These are phyloP conservation scores for Dasysyrphus tricinctus DNA, from an alignment of 2,888 invertebrate species.

Conservation along the genomic window DNA sequence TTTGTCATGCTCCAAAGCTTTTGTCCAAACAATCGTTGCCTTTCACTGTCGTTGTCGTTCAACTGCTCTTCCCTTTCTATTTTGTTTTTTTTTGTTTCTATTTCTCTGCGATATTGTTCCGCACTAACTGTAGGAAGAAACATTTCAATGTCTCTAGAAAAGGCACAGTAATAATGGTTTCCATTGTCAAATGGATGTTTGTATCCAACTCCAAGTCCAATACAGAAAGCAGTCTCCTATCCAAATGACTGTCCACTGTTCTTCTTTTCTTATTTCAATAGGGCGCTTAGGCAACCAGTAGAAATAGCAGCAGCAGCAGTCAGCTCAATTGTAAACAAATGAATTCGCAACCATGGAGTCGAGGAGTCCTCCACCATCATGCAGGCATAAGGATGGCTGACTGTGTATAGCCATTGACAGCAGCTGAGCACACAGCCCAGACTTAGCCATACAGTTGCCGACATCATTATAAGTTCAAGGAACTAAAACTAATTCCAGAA, in stretches of 20 bases:
- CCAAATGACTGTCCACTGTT: slow-evolving; percentile 5
- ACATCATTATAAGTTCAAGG: slow-evolving; percentile 68
- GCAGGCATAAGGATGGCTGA: neutral
- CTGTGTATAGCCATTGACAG: slow-evolving; percentile 18
- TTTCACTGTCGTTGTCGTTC: slow-evolving; percentile 47
- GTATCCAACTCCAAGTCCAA: slow-evolving; percentile 10
- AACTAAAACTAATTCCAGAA: slow-evolving; percentile 71
- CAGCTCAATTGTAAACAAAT: slow-evolving; percentile 43
- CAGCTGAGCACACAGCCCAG: slow-evolving; percentile 31
- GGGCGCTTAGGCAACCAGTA: slow-evolving; percentile 25
- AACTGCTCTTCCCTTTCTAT: slow-evolving; percentile 26
- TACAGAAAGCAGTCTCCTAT: neutral
- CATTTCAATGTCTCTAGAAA: slow-evolving; percentile 28
- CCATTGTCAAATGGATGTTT: slow-evolving; percentile 59
- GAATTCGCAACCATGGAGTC: slow-evolving; percentile 30
- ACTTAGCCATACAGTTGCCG: slow-evolving; percentile 32
- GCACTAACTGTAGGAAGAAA: slow-evolving; percentile 5
- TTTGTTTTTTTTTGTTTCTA: neutral
- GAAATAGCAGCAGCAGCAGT: neutral
- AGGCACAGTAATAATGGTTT: slow-evolving; percentile 52
- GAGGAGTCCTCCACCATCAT: slow-evolving; percentile 19
- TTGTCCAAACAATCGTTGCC: slow-evolving; percentile 59
- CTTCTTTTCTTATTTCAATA: slow-evolving; percentile 6
- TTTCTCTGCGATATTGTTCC: neutral
- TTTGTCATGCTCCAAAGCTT: slow-evolving; percentile 28